phyloP scores from a whole-genome alignment of 1,140 invertebrate genomes.

The Stegodyphus dumicola region DNA sequence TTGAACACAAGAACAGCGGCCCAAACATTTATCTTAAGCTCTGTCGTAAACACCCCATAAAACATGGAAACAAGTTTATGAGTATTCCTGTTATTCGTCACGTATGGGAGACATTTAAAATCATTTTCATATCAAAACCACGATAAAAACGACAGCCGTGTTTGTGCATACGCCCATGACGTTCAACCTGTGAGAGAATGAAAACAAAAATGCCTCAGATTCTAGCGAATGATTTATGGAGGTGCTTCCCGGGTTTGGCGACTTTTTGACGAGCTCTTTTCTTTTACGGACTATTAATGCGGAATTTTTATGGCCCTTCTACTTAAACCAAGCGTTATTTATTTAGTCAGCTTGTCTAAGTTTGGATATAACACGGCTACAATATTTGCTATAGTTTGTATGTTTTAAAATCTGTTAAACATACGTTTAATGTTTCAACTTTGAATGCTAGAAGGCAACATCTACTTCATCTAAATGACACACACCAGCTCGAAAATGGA shows the following conservation, averaged over 20 bases:
- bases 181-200: neutral
- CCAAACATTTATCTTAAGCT: constrained; percentile 54
- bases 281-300: constrained; percentile 30
- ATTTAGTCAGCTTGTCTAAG: constrained; percentile 32
- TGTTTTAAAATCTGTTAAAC: no score
- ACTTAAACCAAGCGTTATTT: constrained; percentile 12
- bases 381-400: no score
- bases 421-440: no score
- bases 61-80: constrained; percentile 48
- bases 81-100: constrained; percentile 23
- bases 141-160: constrained; percentile 31
- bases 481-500: no score
- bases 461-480: no score
- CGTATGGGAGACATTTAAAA: constrained; percentile 25
- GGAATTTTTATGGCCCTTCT: constrained; percentile 10
- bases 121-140: constrained; percentile 53
- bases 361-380: no score
- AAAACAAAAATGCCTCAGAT: constrained; percentile 1
- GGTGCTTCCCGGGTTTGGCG: neutral
- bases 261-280: constrained; percentile 13
- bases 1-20: constrained; percentile 10
- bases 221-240: constrained; percentile 27
- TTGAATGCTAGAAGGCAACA: no score
- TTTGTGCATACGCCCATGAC: constrained; percentile 15
- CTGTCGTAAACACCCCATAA: constrained; percentile 50